phyloP scores from a whole-genome alignment of 2,113 vertebrate genomes.

The Crypturellus undulatus region DNA sequence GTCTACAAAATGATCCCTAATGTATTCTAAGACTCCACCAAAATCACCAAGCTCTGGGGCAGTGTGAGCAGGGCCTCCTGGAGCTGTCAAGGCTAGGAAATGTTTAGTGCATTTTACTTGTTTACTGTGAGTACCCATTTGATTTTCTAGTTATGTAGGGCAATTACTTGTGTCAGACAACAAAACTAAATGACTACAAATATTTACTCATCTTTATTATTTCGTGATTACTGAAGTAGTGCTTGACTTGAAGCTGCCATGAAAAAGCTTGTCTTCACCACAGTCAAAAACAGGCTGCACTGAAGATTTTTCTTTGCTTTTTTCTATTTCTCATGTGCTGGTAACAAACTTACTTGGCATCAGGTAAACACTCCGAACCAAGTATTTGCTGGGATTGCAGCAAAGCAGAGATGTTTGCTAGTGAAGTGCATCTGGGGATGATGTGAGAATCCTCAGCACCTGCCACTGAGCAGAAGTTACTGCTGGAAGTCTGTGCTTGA shows the following conservation, averaged over 20 bases:
- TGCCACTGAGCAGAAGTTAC: neutral
- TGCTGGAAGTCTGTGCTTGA: neutral
- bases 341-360: neutral
- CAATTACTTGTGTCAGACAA: neutral
- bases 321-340: neutral
- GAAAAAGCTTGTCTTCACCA: neutral
- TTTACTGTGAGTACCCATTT: neutral
- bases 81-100: neutral
- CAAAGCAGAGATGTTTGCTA: neutral
- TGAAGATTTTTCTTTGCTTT: neutral
- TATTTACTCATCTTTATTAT: neutral
- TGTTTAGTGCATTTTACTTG: neutral
- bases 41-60: accelerated
- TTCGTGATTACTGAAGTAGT: neutral
- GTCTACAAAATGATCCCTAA: neutral
- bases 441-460: neutral
- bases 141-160: neutral
- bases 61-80: accelerated
- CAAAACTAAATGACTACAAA: neutral
- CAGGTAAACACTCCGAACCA: neutral
- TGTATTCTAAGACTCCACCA: neutral
- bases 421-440: neutral
- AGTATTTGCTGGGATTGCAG: neutral
- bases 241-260: neutral
- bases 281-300: neutral